phyloP scores from a whole-genome alignment of 2,888 invertebrate species.

The Hydraecia micacea region DNA sequence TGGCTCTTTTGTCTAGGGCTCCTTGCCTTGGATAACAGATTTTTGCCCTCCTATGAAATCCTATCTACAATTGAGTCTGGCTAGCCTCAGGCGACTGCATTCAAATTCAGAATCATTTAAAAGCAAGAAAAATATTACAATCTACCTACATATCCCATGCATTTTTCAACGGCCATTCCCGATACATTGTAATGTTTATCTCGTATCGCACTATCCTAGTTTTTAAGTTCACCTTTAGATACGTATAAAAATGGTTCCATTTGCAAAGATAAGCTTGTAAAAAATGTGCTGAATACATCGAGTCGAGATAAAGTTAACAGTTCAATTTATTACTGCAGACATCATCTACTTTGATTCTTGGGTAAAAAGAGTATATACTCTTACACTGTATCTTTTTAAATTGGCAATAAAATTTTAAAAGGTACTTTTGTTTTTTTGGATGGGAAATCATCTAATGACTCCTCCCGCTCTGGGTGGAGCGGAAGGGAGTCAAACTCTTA shows the following conservation, averaged over 20 bases:
- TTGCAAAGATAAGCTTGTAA: slow-evolving; percentile 52
- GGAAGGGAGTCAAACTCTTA: no score
- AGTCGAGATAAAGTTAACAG: slow-evolving; percentile 52
- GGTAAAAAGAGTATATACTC: slow-evolving; percentile 15
- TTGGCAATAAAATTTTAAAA: slow-evolving; percentile 9
- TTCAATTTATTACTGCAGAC: slow-evolving; percentile 53
- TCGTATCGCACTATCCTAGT: slow-evolving; percentile 25
- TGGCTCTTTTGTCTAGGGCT: not conserved
- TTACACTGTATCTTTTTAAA: not conserved
- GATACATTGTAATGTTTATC: slow-evolving; percentile 24
- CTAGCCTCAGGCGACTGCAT: not conserved
- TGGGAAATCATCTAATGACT: no score
- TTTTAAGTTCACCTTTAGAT: slow-evolving; percentile 41
- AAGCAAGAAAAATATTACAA: not conserved
- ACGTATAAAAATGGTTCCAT: slow-evolving; percentile 46
- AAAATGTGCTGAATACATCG: slow-evolving; percentile 49
- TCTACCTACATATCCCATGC: not conserved
- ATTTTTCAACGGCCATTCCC: slow-evolving; percentile 13
- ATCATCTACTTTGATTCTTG: slow-evolving; percentile 27
- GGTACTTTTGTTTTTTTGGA: no score
- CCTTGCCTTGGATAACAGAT: not conserved
- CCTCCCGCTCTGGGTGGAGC: no score
- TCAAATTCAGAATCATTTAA: not conserved
- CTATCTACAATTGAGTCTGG: not conserved
- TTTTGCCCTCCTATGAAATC: not conserved